phyloP scores from a whole-genome alignment of 2,113 vertebrate species.

The Eolophus roseicapilla region DNA sequence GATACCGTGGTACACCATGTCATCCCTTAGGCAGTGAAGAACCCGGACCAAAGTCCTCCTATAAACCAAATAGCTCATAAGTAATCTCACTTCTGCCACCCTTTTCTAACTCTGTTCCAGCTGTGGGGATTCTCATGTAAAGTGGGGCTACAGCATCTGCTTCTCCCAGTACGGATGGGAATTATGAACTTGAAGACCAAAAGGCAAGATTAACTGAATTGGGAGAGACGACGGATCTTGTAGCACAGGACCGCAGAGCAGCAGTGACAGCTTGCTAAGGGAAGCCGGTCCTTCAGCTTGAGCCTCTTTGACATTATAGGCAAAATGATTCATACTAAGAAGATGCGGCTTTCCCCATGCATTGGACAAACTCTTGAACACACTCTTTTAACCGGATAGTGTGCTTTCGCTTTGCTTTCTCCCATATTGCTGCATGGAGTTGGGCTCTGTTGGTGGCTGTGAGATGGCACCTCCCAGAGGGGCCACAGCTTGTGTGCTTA shows the following conservation, averaged over 20 bases:
- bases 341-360: not conserved
- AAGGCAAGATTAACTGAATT: not conserved
- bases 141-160: not conserved
- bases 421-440: not conserved
- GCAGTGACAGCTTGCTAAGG: not conserved
- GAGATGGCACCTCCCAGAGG: not conserved
- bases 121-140: not conserved
- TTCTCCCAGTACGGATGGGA: not conserved
- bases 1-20: not conserved
- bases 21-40: not conserved
- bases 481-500: not conserved
- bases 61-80: not conserved
- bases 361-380: not conserved
- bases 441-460: not conserved
- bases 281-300: not conserved
- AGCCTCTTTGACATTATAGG: not conserved
- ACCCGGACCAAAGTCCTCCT: not conserved
- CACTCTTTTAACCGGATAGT: not conserved
- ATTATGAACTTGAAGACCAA: not conserved
- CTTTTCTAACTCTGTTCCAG: not conserved
- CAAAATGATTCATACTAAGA: not conserved
- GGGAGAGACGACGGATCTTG: accelerated
- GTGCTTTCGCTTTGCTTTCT: not conserved
- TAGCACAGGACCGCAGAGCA: not conserved
- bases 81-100: not conserved